Base-by-base conservation (phyloP, 2,888 invertebrate genomes). In the Tetanocera ferruginea region DNA sequence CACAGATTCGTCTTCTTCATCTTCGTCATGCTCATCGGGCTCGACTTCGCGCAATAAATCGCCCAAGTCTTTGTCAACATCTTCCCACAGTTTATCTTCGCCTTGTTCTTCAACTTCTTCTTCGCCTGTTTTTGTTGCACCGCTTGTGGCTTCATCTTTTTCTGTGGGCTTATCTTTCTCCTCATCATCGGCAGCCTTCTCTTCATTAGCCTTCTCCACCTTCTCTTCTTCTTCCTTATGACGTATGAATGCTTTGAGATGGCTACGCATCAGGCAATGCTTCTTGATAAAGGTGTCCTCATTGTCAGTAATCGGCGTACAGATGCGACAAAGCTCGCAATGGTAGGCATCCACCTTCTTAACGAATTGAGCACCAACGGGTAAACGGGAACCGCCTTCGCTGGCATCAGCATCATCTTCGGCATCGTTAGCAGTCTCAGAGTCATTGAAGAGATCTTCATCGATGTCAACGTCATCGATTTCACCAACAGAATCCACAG, bases 401-500 rank as follows among this genome's bases (percentile, higher is more conserved):
- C 25, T 23, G 14, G 17, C 25, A 6, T 93, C 93, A 79, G 91
- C 90, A 83, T 93, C 93, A 31, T 90, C 91, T 75, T 92, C 92
- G 69, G 92, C 92, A 83, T 93, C 93, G 11, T 83, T 83, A 66
- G 90, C 90, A 49, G 90, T 90, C 87, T 92, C 92, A n/a, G 91
- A 91, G 86, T 92, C 92, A 78, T 87, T 85, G 52, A 88, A 66
- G 76, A 87, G 81, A 57, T 91, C 90, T 78, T 90, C 91, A 86
- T 92, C 92, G 76, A 91, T 91, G 79, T 88, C 85, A 51, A 80
- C 79, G 93, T 94, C 94, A 89, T 95, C 95, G 31, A 95, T 94
- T 89, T 95, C 95, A 8, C 96, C 96, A 43, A 96, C 95, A 3
- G 96, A 96, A 89, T 96, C 96, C n/a, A 96, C 92, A 0, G 96